A percentile compares a stretch with the other conserved stretches of the same genome.
Evolutionary conservation across 2,888 invertebrate species (phyloP).

Genomic region (Lepidocyrtinus sp.): DNA sequence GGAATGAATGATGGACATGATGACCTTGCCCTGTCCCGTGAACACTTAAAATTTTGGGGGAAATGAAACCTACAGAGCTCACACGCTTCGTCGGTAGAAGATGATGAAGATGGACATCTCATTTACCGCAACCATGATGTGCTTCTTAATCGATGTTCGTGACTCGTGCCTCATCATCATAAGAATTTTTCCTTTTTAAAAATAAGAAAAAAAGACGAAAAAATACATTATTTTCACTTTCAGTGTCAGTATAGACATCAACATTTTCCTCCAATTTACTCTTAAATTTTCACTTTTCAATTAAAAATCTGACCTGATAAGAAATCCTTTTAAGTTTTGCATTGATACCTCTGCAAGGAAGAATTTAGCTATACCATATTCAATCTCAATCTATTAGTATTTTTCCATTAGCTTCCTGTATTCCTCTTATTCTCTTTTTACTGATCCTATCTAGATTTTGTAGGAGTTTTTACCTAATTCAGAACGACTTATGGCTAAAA

Average conservation of each 20-base stretch:
- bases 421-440: background rate
- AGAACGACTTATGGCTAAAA: background rate
- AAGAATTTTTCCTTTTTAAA: constrained; percentile 40
- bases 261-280: background rate
- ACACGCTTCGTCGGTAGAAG: constrained; percentile 91
- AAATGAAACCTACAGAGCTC: constrained; percentile 79
- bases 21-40: constrained; percentile 1
- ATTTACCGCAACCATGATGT: constrained; percentile 99
- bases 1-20: background rate
- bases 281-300: background rate
- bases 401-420: background rate
- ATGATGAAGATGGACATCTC: constrained; percentile 99
- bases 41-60: constrained; percentile 18
- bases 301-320: background rate
- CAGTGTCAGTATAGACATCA: background rate
- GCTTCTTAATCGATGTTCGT: constrained; percentile 99
- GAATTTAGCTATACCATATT: background rate
- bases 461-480: background rate
- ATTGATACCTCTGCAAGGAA: background rate
- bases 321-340: background rate
- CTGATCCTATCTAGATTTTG: background rate
- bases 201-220: background rate
- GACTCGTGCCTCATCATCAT: constrained; percentile 75
- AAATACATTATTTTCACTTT: background rate
- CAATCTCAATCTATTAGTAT: background rate